Evolutionary conservation across 2,113 vertebrate genomes (phyloP).

Genomic region (Oreocharis arfaki): DNA sequence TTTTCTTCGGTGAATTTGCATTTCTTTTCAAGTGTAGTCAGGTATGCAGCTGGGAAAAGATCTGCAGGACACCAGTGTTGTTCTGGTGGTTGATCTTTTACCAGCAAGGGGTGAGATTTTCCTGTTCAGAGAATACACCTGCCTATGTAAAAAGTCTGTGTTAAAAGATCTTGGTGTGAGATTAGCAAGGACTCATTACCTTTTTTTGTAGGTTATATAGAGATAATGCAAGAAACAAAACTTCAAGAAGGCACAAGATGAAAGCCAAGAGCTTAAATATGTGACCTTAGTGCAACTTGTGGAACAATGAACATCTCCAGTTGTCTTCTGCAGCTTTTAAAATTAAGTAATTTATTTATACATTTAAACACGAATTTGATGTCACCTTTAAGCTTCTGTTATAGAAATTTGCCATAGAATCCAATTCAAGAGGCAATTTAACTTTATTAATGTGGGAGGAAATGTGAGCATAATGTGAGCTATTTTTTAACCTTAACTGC

Average conservation of each 20-base stretch:
- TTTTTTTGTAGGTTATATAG: neutral
- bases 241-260: neutral
- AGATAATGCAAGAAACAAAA: neutral
- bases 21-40: neutral
- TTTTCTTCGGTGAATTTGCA: neutral
- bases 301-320: neutral
- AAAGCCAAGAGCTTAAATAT: neutral
- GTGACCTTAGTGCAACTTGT: neutral
- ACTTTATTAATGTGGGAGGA: constrained; percentile 30
- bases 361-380: neutral
- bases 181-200: neutral
- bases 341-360: neutral
- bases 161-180: neutral
- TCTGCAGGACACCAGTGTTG: neutral
- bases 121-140: neutral
- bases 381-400: neutral
- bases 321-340: neutral
- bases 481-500: constrained; percentile 27
- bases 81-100: constrained; percentile 33
- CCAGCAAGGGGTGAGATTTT: neutral
- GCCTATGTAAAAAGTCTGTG: neutral
- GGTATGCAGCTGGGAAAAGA: neutral
- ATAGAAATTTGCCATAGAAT: neutral
- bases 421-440: constrained; percentile 1
- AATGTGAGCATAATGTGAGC: neutral